Conservation (phyloP, 2,113 vertebrate species). For the Ranitomeya variabilis region DNA sequence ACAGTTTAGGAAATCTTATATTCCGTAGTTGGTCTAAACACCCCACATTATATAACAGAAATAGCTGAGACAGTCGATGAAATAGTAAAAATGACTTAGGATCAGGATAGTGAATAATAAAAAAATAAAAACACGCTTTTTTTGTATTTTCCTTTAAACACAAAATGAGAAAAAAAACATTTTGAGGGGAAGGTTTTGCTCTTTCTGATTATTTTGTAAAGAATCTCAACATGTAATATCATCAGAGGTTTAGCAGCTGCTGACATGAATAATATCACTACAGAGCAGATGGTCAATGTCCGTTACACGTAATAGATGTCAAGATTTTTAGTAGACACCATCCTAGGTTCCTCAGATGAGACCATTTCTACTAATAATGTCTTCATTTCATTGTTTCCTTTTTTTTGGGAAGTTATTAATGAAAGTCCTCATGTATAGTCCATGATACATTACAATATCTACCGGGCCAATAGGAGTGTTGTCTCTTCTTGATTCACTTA, state of each 20-base stretch:
- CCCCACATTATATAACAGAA: not conserved
- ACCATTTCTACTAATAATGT: not conserved
- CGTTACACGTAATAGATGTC: not conserved
- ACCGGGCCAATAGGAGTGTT: not conserved
- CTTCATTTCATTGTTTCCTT: not conserved
- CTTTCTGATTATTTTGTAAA: not conserved
- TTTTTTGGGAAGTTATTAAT: not conserved
- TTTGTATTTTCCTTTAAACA: not conserved
- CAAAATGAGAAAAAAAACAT: not conserved
- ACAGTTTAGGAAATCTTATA: not conserved
- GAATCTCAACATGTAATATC: not conserved
- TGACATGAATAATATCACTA: not conserved
- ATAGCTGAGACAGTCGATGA: no score
- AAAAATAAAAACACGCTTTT: not conserved
- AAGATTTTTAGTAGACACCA: not conserved
- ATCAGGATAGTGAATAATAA: not conserved
- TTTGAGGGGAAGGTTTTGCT: not conserved
- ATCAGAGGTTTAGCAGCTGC: not conserved
- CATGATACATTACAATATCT: not conserved
- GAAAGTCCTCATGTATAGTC: not conserved
- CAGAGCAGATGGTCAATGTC: not conserved
- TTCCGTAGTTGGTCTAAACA: not conserved
- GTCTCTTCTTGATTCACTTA: slow-evolving; percentile 59
- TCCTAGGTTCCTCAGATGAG: not conserved
- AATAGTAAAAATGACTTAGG: not conserved